Evolutionary conservation across 2,797 vertebrate genomes (phyloP).

Genomic region (Anguilla pacifica): DNA sequence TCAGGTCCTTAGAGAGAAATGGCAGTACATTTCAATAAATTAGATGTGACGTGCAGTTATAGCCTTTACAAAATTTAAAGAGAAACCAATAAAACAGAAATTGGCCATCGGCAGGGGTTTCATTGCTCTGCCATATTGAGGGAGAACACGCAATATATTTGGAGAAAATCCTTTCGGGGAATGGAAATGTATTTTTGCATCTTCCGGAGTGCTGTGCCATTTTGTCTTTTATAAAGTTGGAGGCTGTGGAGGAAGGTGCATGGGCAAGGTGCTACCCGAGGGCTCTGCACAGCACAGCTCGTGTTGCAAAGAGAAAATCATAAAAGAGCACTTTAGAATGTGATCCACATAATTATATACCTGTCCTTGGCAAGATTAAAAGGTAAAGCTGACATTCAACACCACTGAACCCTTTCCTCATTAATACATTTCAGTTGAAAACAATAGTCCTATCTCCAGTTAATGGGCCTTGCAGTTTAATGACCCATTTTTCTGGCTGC

Average conservation of each 20-base stretch:
- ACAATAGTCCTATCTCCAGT: constrained; percentile 43
- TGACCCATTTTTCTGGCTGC: constrained; percentile 54
- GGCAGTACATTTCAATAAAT: background rate
- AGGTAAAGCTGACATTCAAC: constrained; percentile 42
- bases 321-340: constrained; percentile 45
- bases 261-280: background rate
- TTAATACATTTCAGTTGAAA: constrained; percentile 60
- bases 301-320: constrained; percentile 52
- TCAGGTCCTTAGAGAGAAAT: background rate
- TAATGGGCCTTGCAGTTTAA: constrained; percentile 60
- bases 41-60: background rate
- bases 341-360: constrained; percentile 49
- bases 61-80: background rate
- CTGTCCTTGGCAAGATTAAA: constrained; percentile 34
- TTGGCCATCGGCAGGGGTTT: background rate
- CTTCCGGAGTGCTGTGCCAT: background rate
- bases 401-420: constrained; percentile 54
- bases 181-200: background rate
- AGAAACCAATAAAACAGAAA: background rate
- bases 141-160: background rate
- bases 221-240: background rate
- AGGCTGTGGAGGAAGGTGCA: background rate
- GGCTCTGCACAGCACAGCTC: background rate
- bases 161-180: background rate
- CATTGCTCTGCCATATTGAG: background rate